Conservation (phyloP, 2,797 vertebrate species). For the Pipistrellus kuhlii region DNA sequence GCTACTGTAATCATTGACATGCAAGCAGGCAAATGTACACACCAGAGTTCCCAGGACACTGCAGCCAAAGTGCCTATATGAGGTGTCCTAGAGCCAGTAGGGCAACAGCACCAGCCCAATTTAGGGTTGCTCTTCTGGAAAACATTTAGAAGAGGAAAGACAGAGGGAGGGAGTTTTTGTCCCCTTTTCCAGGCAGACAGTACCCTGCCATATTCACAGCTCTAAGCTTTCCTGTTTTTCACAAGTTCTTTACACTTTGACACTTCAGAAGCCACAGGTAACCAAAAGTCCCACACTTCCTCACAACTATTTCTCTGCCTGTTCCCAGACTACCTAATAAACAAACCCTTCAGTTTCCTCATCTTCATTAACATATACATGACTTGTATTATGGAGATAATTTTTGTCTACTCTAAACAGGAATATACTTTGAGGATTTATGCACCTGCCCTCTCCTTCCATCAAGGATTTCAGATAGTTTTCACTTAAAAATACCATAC, state of each 20-base stretch:
- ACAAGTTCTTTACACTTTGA: constrained; percentile 33
- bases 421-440: constrained; percentile 38
- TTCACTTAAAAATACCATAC: constrained; percentile 19
- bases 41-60: background rate
- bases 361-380: background rate
- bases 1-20: background rate
- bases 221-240: constrained; percentile 16
- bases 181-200: background rate
- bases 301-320: background rate
- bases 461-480: background rate
- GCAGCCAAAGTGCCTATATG: background rate
- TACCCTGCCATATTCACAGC: background rate
- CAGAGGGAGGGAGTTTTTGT: background rate
- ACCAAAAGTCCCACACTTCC: background rate
- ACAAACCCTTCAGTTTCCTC: constrained; percentile 12
- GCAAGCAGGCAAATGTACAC: background rate
- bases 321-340: background rate
- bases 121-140: background rate
- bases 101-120: background rate
- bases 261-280: constrained; percentile 27
- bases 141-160: background rate
- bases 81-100: background rate
- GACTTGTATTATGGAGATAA: background rate
- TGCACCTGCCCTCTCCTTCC: background rate
- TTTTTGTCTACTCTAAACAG: constrained; percentile 33